Base-by-base conservation (phyloP, 2,888 invertebrate species). In the Neocrepidodera transversa region DNA sequence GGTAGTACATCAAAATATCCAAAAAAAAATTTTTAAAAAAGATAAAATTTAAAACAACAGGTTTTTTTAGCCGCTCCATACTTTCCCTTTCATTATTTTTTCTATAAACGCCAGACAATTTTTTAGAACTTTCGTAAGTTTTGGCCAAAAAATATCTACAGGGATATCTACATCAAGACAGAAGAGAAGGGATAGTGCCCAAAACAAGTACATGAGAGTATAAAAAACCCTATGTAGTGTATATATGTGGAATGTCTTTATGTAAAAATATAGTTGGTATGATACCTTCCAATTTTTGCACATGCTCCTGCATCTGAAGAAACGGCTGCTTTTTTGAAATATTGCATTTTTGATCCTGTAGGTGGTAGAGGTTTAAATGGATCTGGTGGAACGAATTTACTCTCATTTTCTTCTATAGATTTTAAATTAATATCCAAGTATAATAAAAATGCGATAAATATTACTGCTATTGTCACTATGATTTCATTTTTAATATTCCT, bases 231-330 rank as follows among this genome's bases (percentile, higher is more conserved):
- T 5, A 6, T 11, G 10, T 18, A 16, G 10, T 13, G 8, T 6
- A 17, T 10, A 16, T 16, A 20, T 23, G 36, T 3, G n/a, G 7
- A 13, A 23, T 30, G 30, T 30, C 2, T n/a, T n/a, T 8, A 8
- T 30, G 8, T 30, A n/a, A 30, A n/a, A n/a, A n/a, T n/a, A n/a
- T n/a, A n/a, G n/a, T n/a, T n/a, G n/a, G n/a, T n/a, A 30, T n/a
- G 3, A 14, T 80, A 93, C 92, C 85, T 89, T 77, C 93, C 93
- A 67, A 93, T 86, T 63, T 82, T 77, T 2, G 93, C 92, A 78
- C 93, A 94, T 3, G 85, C 84, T 2, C 83, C 82, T 2, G 87
- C 88, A 75, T 94, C 94, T 0, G 91, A 87, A 73, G 91, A 91
- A 13, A 94, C 88, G 0, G 91, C 93, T 0, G 87, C 89, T 43